Conservation (phyloP, 2,797 vertebrate genomes). For the Heliangelus exortis region DNA sequence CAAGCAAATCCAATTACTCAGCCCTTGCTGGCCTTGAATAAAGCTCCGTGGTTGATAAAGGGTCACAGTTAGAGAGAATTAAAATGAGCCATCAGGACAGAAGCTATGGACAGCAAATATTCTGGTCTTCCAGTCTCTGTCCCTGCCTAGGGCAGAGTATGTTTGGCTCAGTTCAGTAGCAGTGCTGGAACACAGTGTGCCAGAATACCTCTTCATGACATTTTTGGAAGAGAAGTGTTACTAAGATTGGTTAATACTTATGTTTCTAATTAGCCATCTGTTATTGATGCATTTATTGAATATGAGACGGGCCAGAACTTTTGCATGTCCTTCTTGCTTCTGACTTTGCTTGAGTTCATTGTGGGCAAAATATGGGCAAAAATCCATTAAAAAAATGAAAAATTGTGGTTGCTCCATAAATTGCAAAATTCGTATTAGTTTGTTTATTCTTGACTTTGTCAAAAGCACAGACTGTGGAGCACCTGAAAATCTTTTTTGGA, state of each 20-base stretch:
- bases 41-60: background rate
- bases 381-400: background rate
- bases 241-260: background rate
- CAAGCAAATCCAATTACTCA: conserved; percentile 53
- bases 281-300: background rate
- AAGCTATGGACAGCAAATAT: background rate
- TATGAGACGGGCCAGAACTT: background rate
- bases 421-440: background rate
- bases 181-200: background rate
- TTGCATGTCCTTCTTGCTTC: background rate
- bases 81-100: conserved; percentile 8
- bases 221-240: conserved; percentile 18
- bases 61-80: background rate
- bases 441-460: background rate
- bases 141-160: background rate
- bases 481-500: background rate
- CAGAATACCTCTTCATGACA: background rate
- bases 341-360: background rate
- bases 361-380: background rate
- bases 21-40: conserved; percentile 8
- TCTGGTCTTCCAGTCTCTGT: background rate
- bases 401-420: background rate
- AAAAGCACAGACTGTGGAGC: background rate
- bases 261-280: conserved; percentile 3
- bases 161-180: background rate